These are phyloP conservation scores for Acleris holmiana DNA, from an alignment of 2,888 invertebrate species.

Conservation along the genomic window DNA sequence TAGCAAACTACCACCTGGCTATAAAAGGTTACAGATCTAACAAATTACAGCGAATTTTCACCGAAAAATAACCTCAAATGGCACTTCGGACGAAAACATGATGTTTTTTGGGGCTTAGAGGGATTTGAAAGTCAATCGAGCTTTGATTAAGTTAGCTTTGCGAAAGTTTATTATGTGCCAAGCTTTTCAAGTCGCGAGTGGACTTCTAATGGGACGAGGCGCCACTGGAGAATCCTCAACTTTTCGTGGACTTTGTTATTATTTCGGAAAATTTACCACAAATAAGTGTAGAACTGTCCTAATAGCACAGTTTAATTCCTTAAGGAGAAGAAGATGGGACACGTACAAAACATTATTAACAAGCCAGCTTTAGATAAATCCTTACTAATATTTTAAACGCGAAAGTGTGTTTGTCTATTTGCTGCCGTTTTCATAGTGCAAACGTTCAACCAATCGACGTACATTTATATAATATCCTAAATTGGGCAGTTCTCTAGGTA, in stretches of 20 bases:
- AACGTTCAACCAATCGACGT: too few relatives aligned
- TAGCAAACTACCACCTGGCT: too few relatives aligned
- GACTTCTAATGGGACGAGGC: constrained; percentile 26
- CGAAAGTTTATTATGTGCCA: constrained; percentile 36
- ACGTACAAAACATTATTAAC: too few relatives aligned
- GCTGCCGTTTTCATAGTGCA: too few relatives aligned
- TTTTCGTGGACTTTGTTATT: background rate
- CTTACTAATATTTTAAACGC: background rate
- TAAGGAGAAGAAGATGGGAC: too few relatives aligned
- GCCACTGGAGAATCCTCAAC: background rate
- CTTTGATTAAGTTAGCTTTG: constrained; percentile 37
- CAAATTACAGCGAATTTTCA: constrained; percentile 11
- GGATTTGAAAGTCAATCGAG: constrained; percentile 37
- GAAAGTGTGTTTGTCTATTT: background rate
- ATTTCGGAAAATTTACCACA: background rate
- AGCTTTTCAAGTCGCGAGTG: constrained; percentile 19
- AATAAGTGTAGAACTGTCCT: background rate
- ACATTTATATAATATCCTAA: too few relatives aligned
- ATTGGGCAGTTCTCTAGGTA: too few relatives aligned
- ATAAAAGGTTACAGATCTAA: background rate
- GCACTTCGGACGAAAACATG: constrained; percentile 27
- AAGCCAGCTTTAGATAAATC: too few relatives aligned
- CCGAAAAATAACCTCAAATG: constrained; percentile 14
- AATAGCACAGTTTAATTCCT: too few relatives aligned
- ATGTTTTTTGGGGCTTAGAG: constrained; percentile 33